Evolutionary conservation across 2,797 vertebrate species (phyloP), one percentile per base, ranked within the genome.

Genomic region (Liparis tanakae): DNA sequence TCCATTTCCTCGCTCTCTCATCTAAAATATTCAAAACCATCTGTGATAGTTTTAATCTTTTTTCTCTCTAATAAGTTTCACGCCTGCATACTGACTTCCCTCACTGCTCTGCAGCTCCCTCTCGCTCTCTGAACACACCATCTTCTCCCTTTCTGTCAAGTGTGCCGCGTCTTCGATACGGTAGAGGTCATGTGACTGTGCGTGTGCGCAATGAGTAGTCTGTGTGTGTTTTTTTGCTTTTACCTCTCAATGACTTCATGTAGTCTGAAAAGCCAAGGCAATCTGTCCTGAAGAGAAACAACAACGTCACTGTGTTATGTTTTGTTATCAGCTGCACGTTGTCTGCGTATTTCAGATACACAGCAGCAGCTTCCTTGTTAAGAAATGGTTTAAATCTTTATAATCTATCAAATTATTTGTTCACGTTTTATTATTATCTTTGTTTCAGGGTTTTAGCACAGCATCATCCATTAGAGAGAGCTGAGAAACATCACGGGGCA

Each of bases 241-340:
- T 94, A 97, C 96, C 95, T 96, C 73, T 92, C 76, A 72, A 97
- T 91, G 74, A 96, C 85, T 72, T 94, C 91, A 78, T 96, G 96
- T 67, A 98, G 85, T 55, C 78, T 87, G 70, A 94, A 95, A 77
- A 98, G 95, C 97, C 97, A 98, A 2, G 97, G 96, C 18, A 95
- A 91, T 82, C 97, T 94, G 87, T 97, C 97, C 97, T 98, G 66
- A 33, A 63, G 20, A 85, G 30, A 87, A 80, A 65, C 10, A 79
- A 53, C 20, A 10, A 25, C 5, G 68, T 3, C 6, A 46, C n/a
- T 33, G 33, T 13, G 68, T 54, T 25, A 14, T 41, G 48, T 57
- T 54, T 22, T 15, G 8, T 41, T 41, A 12, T 54, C 36, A 63
- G 33, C 39, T 51, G 14, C 10, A 36, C 10, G 25, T 44, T 41